Conservation (phyloP, 2,113 vertebrate genomes). For the Apodemus sylvaticus region DNA sequence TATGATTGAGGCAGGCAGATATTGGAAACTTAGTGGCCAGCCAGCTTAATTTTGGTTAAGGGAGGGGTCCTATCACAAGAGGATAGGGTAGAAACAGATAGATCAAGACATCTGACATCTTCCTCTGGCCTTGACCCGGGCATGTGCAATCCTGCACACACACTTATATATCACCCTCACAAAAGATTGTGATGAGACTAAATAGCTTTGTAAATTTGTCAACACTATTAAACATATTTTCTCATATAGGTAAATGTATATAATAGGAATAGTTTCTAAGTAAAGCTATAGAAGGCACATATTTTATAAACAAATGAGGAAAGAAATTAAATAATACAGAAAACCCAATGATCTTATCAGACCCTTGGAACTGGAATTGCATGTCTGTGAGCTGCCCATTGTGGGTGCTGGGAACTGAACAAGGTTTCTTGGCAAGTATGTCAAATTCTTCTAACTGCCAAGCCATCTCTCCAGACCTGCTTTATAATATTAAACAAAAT, state of each 20-base stretch:
- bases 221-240: background rate
- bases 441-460: background rate
- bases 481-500: constrained; percentile 21
- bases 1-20: background rate
- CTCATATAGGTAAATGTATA: background rate
- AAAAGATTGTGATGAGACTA: background rate
- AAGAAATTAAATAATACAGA: constrained; percentile 2
- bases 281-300: background rate
- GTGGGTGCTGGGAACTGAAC: background rate
- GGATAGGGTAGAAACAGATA: background rate
- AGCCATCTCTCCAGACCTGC: no score
- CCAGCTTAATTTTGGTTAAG: background rate
- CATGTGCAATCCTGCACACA: background rate
- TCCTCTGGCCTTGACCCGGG: background rate
- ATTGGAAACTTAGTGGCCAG: background rate
- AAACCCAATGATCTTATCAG: background rate
- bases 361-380: background rate
- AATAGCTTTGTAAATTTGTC: background rate
- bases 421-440: no score
- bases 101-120: no score
- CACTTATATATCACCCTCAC: background rate
- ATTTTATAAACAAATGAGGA: background rate
- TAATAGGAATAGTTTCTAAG: background rate
- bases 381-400: background rate
- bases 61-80: background rate